Evolutionary conservation across 2,888 invertebrate genomes (phyloP).

Genomic region (Osedax fenrisi): DNA sequence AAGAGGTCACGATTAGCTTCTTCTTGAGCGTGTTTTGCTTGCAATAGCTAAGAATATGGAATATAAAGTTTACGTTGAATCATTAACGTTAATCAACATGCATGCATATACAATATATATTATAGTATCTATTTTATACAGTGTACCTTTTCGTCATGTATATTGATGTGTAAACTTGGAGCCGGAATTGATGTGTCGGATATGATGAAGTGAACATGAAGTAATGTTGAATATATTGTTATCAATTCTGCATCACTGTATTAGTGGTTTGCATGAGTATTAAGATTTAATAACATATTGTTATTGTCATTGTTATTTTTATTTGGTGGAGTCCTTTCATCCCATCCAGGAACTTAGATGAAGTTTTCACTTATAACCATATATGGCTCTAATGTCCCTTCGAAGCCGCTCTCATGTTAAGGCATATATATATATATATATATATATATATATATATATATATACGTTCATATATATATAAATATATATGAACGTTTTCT

Average conservation of each 20-base stretch:
- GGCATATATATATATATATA: background rate
- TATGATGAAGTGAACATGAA: conserved; percentile 44
- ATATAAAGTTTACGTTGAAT: too few relatives aligned
- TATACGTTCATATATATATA: background rate
- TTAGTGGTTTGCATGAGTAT: too few relatives aligned
- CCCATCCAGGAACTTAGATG: too few relatives aligned
- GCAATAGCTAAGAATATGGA: conserved; percentile 35
- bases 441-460: background rate
- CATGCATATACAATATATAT: too few relatives aligned
- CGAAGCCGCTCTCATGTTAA: too few relatives aligned
- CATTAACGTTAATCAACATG: too few relatives aligned
- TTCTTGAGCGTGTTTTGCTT: conserved; percentile 39
- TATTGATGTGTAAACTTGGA: conserved; percentile 38
- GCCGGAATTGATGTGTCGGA: conserved; percentile 38
- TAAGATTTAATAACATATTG: too few relatives aligned
- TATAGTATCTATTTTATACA: too few relatives aligned
- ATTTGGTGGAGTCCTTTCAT: too few relatives aligned
- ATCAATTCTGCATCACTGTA: conserved; percentile 39
- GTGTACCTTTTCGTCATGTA: conserved; percentile 42
- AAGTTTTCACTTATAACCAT: too few relatives aligned
- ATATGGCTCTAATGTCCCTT: too few relatives aligned
- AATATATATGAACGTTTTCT: background rate
- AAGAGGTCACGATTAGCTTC: conserved; percentile 40
- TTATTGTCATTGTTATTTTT: too few relatives aligned
- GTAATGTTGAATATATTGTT: conserved; percentile 44